These are phyloP conservation scores for Callosobruchus maculatus DNA, from an alignment of 2,888 invertebrate genomes.

Conservation along the genomic window DNA sequence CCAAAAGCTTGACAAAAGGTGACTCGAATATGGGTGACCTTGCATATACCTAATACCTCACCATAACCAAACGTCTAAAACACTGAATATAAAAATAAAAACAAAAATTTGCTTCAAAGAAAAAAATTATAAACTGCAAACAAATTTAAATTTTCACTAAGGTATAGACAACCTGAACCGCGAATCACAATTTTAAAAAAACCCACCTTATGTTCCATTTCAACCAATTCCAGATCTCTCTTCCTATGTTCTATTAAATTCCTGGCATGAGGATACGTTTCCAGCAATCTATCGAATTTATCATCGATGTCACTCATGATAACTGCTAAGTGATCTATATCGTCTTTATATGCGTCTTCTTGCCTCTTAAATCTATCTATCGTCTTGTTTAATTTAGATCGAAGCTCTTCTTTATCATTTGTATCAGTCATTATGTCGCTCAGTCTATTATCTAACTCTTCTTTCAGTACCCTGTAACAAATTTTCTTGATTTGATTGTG, in stretches of 20 bases:
- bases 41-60: too few relatives aligned
- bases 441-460: slow-evolving; percentile 35
- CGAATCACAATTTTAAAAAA: too few relatives aligned
- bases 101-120: too few relatives aligned
- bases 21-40: too few relatives aligned
- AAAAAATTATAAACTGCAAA: too few relatives aligned
- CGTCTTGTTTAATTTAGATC: slow-evolving; percentile 31
- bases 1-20: too few relatives aligned
- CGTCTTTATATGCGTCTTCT: slow-evolving; percentile 24
- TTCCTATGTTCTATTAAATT: slow-evolving; percentile 21
- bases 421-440: slow-evolving; percentile 34
- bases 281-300: slow-evolving; percentile 26
- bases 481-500: too few relatives aligned
- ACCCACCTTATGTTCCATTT: slow-evolving; percentile 9
- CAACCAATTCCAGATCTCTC: not conserved
- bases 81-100: too few relatives aligned
- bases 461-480: slow-evolving; percentile 34
- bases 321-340: slow-evolving; percentile 29
- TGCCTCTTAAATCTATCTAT: slow-evolving; percentile 35
- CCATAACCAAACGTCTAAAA: too few relatives aligned
- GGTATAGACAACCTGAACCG: too few relatives aligned
- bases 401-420: slow-evolving; percentile 34
- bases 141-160: too few relatives aligned
- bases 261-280: slow-evolving; percentile 27
- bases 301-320: slow-evolving; percentile 27